Evolutionary conservation across 2,888 invertebrate species (phyloP), one percentile per base, ranked within the genome.

Genomic region (Hydriomena furcata): DNA sequence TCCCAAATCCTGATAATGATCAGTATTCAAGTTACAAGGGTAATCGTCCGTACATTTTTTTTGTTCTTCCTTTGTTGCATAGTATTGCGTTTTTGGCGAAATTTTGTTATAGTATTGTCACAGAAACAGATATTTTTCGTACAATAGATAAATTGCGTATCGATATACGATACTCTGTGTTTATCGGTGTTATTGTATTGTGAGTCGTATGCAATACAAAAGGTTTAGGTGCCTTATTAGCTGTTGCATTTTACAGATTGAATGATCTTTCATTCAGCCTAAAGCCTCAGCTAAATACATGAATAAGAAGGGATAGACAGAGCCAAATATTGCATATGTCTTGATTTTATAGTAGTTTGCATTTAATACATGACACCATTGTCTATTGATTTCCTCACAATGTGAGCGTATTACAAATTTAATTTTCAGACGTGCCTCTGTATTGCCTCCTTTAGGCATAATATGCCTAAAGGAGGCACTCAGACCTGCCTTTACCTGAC

Each of bases 131-230:
- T 84, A 87, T 76, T 69, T 68, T 46, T 46, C 32, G 17, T 74
- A 82, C 84, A 85, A 87, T 80, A 79, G 83, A 77, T 82, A 82
- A 75, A 87, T 84, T 82, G 82, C 78, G 81, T 70, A 82, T 89
- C 84, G 89, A 86, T 78, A 87, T 72, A 63, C 71, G 82, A 83
- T 87, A 85, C 83, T 82, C 83, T 83, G 61, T 82, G 81, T 82
- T 84, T 84, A 85, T 82, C 76, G 73, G 34, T 56, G 55, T 67
- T 68, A 53, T 68, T 68, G 52, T 64, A 52, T 55, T 70, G 66
- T 74, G 72, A 66, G 63, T 7, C 13, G 28, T 31, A 24, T 66
- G 55, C 63, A 50, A 66, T 55, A 81, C 76, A 82, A 82, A 65
- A 65, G 73, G 67, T 65, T 73, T 65, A 69, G 68, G 74, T 77